Conservation (phyloP, 2,113 vertebrate species). For the Aegotheles bennettii region DNA sequence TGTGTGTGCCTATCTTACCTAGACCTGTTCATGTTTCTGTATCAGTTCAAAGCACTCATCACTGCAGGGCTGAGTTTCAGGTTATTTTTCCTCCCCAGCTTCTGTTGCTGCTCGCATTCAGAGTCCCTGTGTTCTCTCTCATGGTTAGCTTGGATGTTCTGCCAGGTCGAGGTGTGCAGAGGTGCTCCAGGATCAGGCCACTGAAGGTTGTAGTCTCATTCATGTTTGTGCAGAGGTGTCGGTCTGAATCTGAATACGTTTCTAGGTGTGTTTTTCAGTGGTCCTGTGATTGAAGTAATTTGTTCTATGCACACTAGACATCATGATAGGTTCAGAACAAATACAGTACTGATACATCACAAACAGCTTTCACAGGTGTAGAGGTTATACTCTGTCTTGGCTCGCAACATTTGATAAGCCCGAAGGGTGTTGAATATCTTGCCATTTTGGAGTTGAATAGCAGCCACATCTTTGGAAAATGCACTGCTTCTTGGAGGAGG, state of each 20-base stretch:
- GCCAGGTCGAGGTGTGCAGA: background rate
- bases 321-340: background rate
- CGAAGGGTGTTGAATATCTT: background rate
- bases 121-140: background rate
- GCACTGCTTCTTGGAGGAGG: background rate
- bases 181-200: background rate
- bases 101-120: background rate
- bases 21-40: background rate
- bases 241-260: background rate
- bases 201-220: background rate
- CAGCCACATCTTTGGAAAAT: conserved; percentile 9
- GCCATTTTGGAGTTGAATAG: background rate
- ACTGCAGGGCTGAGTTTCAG: background rate
- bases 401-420: conserved; percentile 5
- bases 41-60: background rate
- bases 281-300: background rate
- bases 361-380: background rate
- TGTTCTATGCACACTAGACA: background rate
- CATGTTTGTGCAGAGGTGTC: background rate
- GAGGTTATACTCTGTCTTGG: background rate
- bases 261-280: background rate
- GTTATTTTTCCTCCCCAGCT: background rate
- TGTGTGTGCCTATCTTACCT: background rate
- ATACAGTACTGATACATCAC: background rate
- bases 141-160: background rate